phyloP scores from a whole-genome alignment of 2,113 vertebrate genomes.

The Scytalopus superciliaris region DNA sequence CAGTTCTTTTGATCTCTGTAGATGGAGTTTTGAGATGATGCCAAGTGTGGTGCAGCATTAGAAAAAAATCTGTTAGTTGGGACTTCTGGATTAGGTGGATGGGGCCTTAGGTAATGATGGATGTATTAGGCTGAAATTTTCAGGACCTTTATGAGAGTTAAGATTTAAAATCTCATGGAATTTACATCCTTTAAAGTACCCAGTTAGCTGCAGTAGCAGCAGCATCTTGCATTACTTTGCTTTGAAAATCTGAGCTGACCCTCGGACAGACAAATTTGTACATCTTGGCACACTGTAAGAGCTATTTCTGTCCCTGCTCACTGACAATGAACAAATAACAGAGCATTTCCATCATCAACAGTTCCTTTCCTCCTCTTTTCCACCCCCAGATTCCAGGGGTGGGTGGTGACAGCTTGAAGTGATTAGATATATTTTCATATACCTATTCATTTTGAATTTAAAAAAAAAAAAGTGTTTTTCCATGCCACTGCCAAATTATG shows the following conservation, averaged over 20 bases:
- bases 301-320: conserved; percentile 25
- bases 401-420: conserved; percentile 61
- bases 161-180: background rate
- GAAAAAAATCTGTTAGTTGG: background rate
- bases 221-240: background rate
- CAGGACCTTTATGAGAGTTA: background rate
- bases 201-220: background rate
- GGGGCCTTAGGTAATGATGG: background rate
- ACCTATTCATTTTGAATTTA: conserved; percentile 19
- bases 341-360: conserved; percentile 19
- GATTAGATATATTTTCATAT: conserved; percentile 42
- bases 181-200: background rate
- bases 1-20: background rate
- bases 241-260: background rate
- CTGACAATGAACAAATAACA: conserved; percentile 48
- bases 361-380: conserved; percentile 50
- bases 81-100: background rate
- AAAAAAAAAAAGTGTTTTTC: background rate
- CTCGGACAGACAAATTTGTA: background rate
- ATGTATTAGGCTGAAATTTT: background rate
- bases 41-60: background rate
- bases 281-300: background rate
- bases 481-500: background rate
- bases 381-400: conserved; percentile 46
- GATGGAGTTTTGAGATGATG: background rate